Evolutionary conservation across 2,113 vertebrate genomes (phyloP), one percentile per base, ranked within the genome.

Genomic region (Rafetus swinhoei): DNA sequence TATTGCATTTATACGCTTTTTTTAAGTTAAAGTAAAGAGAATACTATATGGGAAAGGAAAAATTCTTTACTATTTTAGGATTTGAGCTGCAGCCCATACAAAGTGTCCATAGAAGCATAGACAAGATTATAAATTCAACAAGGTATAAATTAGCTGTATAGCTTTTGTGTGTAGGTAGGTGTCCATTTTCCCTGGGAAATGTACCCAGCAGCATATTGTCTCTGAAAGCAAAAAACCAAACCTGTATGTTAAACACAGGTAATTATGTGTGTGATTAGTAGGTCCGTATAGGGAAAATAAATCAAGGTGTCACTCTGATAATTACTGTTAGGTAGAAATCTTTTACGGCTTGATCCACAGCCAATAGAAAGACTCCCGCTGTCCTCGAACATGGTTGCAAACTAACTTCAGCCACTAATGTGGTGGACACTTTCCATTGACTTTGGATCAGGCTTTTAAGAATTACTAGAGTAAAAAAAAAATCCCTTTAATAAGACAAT

Each of bases 1-100:
- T 98, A 98, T 98, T 98, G 98, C 98, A 98, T 98, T 96, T 97
- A 98, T 98, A 98, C 97, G 98, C 98, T 98, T 98, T 96, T 62
- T 96, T 97, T 97, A 93, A 98, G 90, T 97, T 95, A 89, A 97
- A 97, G 97, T 95, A 97, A 97, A 97, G 94, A 97, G 97, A 97
- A 95, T 96, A 97, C 96, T 96, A 95, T 97, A 96, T 97, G 97
- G 97, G 97, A 97, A 97, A 97, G 97, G 96, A 97, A 97, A 97
- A 96, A 93, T 96, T 96, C 92, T 97, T 97, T 93, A 97, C 95
- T 97, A 94, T 96, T 97, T 97, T 97, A 96, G 96, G 95, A 95
- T 97, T 95, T 97, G 97, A 97, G 94, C 96, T 97, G 96, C 96
- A 97, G 97, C 97, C 96, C 97, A 95, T 97, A 97, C 97, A 97